Conservation (phyloP, 2,888 invertebrate genomes). For the Pterobdella sp. region DNA sequence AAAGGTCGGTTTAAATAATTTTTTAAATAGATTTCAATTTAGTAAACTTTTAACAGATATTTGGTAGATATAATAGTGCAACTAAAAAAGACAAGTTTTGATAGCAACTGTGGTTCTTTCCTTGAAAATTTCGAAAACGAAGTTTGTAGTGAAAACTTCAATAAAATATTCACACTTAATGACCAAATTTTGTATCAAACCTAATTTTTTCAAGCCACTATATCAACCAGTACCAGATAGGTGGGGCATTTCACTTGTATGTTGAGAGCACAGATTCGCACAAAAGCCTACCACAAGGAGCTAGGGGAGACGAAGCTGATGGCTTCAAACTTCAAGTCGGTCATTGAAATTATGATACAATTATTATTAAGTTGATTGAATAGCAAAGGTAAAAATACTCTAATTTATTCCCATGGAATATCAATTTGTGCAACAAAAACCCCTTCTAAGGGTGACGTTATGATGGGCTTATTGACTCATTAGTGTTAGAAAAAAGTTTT, state of each 20-base stretch:
- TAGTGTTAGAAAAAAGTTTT: no score
- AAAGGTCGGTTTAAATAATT: neutral
- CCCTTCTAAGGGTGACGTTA: no score
- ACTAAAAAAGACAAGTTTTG: neutral
- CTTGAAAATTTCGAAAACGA: neutral
- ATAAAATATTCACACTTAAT: neutral
- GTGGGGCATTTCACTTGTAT: neutral
- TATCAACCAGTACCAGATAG: neutral
- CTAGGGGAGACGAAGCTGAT: conserved; percentile 1
- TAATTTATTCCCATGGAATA: no score
- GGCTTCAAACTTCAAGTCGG: neutral
- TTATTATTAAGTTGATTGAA: no score
- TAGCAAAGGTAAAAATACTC: no score
- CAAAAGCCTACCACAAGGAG: conserved; percentile 4
- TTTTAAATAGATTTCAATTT: neutral
- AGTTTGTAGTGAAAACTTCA: neutral
- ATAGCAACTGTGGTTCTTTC: neutral
- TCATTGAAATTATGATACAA: no score
- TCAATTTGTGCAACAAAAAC: no score
- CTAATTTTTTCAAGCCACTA: neutral
- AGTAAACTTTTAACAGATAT: neutral
- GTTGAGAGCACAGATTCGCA: neutral
- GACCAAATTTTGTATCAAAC: neutral
- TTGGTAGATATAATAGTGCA: neutral
- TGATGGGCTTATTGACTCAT: no score